Evolutionary conservation across 2,888 invertebrate genomes (phyloP).

Genomic region (Megalurothrips usitatus): DNA sequence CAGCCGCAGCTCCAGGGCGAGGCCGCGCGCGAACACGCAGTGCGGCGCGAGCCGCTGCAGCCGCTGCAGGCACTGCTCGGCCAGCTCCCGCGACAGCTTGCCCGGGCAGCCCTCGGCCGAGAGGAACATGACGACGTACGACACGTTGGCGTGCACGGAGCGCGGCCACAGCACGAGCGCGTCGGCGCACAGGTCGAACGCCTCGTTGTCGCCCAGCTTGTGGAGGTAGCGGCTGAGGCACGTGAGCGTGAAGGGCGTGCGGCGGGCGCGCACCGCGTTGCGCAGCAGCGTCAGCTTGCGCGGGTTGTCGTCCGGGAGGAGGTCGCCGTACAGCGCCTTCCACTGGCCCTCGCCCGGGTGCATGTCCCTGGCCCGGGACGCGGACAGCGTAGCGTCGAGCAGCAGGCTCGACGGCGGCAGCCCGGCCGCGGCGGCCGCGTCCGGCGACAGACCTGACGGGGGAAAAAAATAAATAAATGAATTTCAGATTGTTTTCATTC

Average conservation of each 20-base stretch:
- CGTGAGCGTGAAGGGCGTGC: not conserved
- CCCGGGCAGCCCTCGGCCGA: not conserved
- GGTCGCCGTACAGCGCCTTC: conserved; percentile 1
- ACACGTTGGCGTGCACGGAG: conserved; percentile 1
- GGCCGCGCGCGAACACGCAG: not conserved
- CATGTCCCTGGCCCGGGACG: not conserved
- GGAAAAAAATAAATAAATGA: not conserved
- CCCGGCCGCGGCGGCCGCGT: not conserved
- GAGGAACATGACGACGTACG: not conserved
- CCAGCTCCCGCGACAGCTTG: not conserved
- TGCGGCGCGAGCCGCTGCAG: not conserved
- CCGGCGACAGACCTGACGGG: not conserved
- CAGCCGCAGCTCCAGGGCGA: not conserved
- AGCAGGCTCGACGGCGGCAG: not conserved
- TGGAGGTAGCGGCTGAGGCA: conserved; percentile 1
- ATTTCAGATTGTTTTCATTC: not conserved
- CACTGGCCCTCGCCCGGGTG: not conserved
- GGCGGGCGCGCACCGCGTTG: not conserved
- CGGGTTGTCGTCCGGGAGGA: not conserved
- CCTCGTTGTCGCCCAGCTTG: not conserved
- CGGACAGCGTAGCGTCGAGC: not conserved
- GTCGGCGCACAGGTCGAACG: not conserved
- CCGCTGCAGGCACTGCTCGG: not conserved
- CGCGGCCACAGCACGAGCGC: not conserved
- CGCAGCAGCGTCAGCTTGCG: conserved; percentile 1